Base-by-base conservation (phyloP, 2,888 invertebrate genomes). In the Chymomyza fuscimana region DNA sequence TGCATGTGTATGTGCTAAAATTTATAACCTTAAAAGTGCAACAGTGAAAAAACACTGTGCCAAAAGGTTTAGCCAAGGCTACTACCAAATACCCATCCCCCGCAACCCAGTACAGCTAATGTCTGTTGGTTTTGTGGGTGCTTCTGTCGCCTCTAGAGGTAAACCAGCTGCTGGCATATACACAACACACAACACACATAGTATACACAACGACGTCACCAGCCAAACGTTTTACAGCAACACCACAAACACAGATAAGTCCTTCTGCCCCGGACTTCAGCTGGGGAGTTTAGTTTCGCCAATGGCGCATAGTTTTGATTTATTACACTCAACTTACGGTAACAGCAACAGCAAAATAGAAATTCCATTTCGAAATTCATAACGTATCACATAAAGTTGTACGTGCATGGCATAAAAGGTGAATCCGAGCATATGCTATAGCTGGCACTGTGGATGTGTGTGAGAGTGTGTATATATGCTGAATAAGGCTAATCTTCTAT, bases 11-110 rank as follows among this genome's bases (percentile, higher is more conserved):
- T 82, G 82, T 76, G 85, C 77, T 74, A 81, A 88, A 90, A 89
- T 90, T 87, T 90, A 89, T 89, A 89, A 86, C 90, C 89, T 80
- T 80, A 85, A 80, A 85, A 82, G 78, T 80, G 81, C 81, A 83
- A 81, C 81, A 86, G 77, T 77, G 85, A 86, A 86, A 78, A 83
- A 86, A 82, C n/a, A 62, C n/a, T 61, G 70, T 63, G 69, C 71
- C 62, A 72, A 65, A 65, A 70, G 68, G 46, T 60, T 69, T 66
- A 36, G 54, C 40, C 40, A 46, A 46, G 40, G 40, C 40, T 46
- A 12, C 40, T 32, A 32, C 32, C 2, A 32, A 2, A 5, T 7
- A 32, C 7, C 32, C 22, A 2, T 0, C 1, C 32, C 32, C 7
- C 32, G 4, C 0, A 1, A 1, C 7, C 32, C 32, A 32, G 32